Evolutionary conservation across 2,797 vertebrate species (phyloP).

Genomic region (Megalops cyprinoides): DNA sequence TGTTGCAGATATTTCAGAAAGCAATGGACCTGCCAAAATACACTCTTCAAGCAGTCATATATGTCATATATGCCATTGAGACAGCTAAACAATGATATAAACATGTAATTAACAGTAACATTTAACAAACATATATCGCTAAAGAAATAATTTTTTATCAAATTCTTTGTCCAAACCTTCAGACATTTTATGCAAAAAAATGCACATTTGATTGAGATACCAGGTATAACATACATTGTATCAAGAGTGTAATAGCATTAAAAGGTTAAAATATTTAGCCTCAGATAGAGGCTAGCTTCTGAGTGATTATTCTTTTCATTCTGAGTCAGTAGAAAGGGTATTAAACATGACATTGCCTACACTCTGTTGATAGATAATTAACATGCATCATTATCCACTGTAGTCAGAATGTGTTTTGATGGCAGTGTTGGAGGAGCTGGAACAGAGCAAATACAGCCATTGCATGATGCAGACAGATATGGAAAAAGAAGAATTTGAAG

Average conservation of each 20-base stretch:
- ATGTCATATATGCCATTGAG: too few relatives aligned
- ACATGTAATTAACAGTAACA: too few relatives aligned
- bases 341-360: neutral
- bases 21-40: too few relatives aligned
- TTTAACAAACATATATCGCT: too few relatives aligned
- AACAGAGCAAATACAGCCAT: slow-evolving; percentile 11
- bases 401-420: neutral
- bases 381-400: slow-evolving; percentile 2
- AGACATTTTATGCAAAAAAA: too few relatives aligned
- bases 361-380: slow-evolving; percentile 28
- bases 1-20: too few relatives aligned
- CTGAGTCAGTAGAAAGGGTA: slow-evolving; percentile 11
- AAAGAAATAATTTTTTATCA: too few relatives aligned
- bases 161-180: too few relatives aligned
- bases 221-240: neutral
- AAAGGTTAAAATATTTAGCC: neutral
- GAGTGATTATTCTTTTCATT: neutral
- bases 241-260: neutral
- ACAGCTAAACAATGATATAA: too few relatives aligned
- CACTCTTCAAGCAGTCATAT: too few relatives aligned
- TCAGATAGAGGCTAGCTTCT: neutral
- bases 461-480: slow-evolving; percentile 5
- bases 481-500: too few relatives aligned
- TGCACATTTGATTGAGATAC: neutral
- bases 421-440: neutral